Evolutionary conservation across 2,113 vertebrate species (phyloP), one percentile per base, ranked within the genome.

Genomic region (Empidonax alnorum): DNA sequence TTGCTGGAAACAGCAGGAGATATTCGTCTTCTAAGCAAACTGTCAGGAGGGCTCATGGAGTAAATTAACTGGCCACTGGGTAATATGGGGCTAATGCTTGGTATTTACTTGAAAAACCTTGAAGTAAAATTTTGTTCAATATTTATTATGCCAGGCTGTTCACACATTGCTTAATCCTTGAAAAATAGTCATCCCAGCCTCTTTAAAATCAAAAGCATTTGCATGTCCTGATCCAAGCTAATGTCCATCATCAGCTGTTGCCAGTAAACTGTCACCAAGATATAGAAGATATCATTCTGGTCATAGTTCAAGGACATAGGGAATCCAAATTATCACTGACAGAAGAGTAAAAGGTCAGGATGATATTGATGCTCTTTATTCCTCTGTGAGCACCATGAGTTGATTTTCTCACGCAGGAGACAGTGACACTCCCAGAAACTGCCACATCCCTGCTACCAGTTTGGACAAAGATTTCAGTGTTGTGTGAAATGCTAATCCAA

Each of bases 341-440:
- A 86, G 67, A 83, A 67, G 22, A 0, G 3, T 19, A 59, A 31
- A 77, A 81, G 9, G 20, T 53, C 50, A 73, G 27, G 24, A 30
- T 68, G 1, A 33, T 24, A 58, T 3, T 0, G 0, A 27, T 71
- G 18, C 1, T 87, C 30, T 37, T 25, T 2, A 1, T 42, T 16
- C 14, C 8, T 39, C 42, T 67, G 20, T 42, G 14, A 31, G 33
- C 9, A 56, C 21, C 19, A 37, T 18, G 24, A 69, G 56, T 35
- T 59, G 33, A 58, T 80, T 84, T 66, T 10, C 2, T 61, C 11
- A 39, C 15, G 25, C 23, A 27, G 23, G n/a, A 55, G 6, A 53
- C 4, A 35, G 21, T 28, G 12, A 5, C 28, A 39, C 15, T 25
- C 55, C 20, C 28, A 84, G 25, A 74, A 78, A 50, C 6, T 62